These are phyloP conservation scores for Drosophila bocqueti DNA, from an alignment of 1,140 invertebrate species.

Conservation along the genomic window DNA sequence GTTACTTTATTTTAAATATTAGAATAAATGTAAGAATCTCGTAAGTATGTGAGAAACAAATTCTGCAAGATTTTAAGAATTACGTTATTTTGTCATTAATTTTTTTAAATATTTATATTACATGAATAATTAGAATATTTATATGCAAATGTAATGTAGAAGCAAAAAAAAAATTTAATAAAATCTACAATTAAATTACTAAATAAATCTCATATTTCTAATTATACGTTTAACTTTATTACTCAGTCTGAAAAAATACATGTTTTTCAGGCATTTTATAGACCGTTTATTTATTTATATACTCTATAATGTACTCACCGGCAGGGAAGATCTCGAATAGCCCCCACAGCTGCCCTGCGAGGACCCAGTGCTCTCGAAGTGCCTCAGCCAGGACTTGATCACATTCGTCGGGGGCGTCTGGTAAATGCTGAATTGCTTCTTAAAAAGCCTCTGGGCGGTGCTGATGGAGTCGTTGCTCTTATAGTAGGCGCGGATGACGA, in stretches of 20 bases:
- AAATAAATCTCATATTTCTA: not conserved
- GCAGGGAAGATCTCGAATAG: slow-evolving; percentile 50
- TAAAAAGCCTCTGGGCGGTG: slow-evolving; percentile 70
- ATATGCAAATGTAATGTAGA: not conserved
- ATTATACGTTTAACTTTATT: not conserved
- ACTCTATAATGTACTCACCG: slow-evolving; percentile 39
- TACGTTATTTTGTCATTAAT: not conserved
- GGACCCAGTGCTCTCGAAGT: slow-evolving; percentile 78
- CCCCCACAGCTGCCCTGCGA: slow-evolving; percentile 62
- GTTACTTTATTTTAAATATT: too few relatives aligned
- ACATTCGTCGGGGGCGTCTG: slow-evolving; percentile 71
- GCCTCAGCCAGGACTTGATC: slow-evolving; percentile 79
- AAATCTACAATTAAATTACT: not conserved
- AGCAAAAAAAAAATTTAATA: not conserved
- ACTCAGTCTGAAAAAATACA: not conserved
- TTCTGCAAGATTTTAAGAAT: not conserved
- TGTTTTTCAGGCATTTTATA: not conserved
- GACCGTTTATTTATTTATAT: too few relatives aligned
- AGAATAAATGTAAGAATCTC: too few relatives aligned
- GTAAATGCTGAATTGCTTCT: slow-evolving; percentile 80
- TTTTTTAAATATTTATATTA: not conserved
- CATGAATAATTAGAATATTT: not conserved
- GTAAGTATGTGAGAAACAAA: too few relatives aligned
- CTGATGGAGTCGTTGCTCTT: slow-evolving; percentile 82
- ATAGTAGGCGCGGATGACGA: slow-evolving; percentile 78